Evolutionary conservation across 2,888 invertebrate genomes (phyloP), one percentile per base, ranked within the genome.

Genomic region (Linnaemya tessellans): DNA sequence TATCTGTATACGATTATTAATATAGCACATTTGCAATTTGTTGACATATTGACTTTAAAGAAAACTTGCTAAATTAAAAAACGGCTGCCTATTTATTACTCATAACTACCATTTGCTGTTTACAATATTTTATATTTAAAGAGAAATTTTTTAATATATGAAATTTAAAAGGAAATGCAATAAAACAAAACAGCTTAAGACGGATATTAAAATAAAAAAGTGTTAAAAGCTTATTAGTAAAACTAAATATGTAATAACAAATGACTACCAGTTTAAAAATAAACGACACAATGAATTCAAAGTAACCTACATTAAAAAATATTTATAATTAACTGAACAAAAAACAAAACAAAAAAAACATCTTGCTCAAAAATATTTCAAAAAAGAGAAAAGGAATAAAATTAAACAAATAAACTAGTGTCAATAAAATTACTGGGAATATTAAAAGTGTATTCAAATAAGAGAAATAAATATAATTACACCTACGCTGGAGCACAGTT

Each of bases 401-500:
- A 46, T 22, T 30, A 18, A 78, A 60, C 13, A 65, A 54, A 46
- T 11, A 70, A 38, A 70, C 41, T 77, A 67, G 79, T 64, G 78
- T 79, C 73, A 73, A 64, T 67, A 68, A 43, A 60, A 64, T 49
- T 22, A 56, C 46, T 22, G 75, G 51, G 49, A 20, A 18, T 43
- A 65, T 70, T 41, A 49, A 64, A 25, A 43, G 18, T 64, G 11
- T 64, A 30, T 67, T 5, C 1, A 67, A 18, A 49, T 35, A 41
- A 49, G 60, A 49, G 60, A 74, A 67, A 41, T n/a, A 65, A 13
- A 60, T 41, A 20, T 62, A 20, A 41, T 22, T 38, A 65, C 78
- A 67, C 78, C 73, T 58, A 75, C 80, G 56, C 11, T 58, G 41
- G 62, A 74, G 70, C 11, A 8, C 35, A 46, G 56, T 75, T 74